Conservation (phyloP, 2,113 vertebrate species). For the Callithrix jacchus region DNA sequence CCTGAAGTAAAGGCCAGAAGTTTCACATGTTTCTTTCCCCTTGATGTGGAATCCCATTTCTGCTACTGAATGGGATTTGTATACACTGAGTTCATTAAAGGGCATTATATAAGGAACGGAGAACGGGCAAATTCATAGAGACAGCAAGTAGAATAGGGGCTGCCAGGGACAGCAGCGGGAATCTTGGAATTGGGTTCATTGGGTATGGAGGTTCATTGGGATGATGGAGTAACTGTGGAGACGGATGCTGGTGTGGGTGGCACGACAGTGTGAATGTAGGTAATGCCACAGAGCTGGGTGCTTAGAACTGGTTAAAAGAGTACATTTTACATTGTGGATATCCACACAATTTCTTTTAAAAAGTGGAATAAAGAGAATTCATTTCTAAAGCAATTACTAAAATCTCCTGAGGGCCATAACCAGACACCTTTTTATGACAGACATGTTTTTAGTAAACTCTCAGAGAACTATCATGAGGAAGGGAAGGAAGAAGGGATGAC, state of each 20-base stretch:
- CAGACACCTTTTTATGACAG: background rate
- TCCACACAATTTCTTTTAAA: background rate
- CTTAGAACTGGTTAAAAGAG: background rate
- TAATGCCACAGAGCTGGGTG: background rate
- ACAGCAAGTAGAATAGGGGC: background rate
- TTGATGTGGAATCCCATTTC: background rate
- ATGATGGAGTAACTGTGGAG: background rate
- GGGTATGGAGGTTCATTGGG: background rate
- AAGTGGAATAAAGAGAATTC: background rate
- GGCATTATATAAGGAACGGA: background rate
- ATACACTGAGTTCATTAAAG: background rate
- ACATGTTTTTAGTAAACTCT: background rate
- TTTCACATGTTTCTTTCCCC: background rate
- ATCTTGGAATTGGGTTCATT: background rate
- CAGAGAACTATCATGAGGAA: background rate
- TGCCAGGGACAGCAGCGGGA: too few relatives aligned
- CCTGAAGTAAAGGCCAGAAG: background rate
- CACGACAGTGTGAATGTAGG: background rate
- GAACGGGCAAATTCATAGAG: background rate
- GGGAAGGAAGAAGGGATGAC: background rate
- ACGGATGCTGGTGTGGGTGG: background rate
- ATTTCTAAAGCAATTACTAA: conserved; percentile 3
- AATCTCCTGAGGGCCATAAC: background rate
- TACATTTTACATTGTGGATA: background rate
- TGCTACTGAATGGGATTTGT: background rate